Base-by-base conservation (phyloP, 1,140 invertebrate species). In the Hyphantria cunea region DNA sequence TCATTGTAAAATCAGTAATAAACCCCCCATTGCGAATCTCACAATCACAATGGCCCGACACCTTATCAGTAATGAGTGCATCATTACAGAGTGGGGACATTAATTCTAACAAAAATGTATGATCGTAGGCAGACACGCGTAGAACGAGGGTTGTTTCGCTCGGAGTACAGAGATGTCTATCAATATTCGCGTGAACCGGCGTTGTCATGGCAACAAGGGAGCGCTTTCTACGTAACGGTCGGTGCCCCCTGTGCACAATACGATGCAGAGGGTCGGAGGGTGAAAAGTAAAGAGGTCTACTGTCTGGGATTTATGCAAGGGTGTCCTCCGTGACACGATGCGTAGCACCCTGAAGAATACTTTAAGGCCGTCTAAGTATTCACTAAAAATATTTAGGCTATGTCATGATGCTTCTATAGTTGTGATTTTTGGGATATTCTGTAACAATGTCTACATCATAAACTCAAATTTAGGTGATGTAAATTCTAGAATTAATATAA, bases 201-300 rank as follows among this genome's bases (percentile, higher is more conserved):
- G 84, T 90, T 80, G 83, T 75, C 83, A 90, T 90, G 76, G 77
- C 66, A 71, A 90, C 87, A 72, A 80, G 83, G 83, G 82, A 79
- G 78, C 72, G 80, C 76, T 89, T 80, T 76, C 76, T 73, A 70
- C 61, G 67, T 74, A 70, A 70, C 84, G 83, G 82, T 87, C 82
- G 77, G 54, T 79, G 86, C 87, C 85, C 87, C 83, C 78, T 58
- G 45, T 48, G 76, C 78, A 82, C 78, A 84, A 82, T 84, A 83
- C 83, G 84, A 9, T 69, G 68, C 66, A 71, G 80, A 79, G 86
- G 82, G 69, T 68, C 64, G 70, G 81, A 79, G 86, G 83, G 78
- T 76, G 60, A 47, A 71, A 76, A 70, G 78, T 75, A 83, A 78
- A 76, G 68, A 79, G 78, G 74, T 74, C 77, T 74, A 70, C 78